Evolutionary conservation across 2,113 vertebrate species (phyloP), one percentile per base, ranked within the genome.

Genomic region (Labrus mixtus): DNA sequence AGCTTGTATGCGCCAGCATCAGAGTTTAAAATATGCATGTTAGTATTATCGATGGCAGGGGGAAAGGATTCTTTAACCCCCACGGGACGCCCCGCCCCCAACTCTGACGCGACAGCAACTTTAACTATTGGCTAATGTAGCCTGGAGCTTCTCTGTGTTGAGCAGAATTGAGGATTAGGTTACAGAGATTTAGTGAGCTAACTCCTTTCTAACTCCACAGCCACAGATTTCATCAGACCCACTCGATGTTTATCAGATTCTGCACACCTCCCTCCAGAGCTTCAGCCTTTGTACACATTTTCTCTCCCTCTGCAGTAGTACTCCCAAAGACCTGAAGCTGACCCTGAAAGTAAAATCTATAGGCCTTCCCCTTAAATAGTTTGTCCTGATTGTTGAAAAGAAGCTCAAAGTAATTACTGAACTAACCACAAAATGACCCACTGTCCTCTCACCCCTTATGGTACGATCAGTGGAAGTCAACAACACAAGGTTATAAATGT

Each of bases 401-500:
- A 5, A 45, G 13, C 13, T 45, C 13, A 5, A 15, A 39, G 9
- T 9, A 37, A 17, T 23, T 10, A 23, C 2, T 23, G 29, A 39
- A 50, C 13, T 43, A 36, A 20, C 63, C 25, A 68, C 23, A 29
- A 53, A 55, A 73, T 66, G n/a, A 50, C 51, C 11, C 19, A 16
- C 17, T 25, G 41, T 64, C 3, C 8, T n/a, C 43, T 22, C n/a
- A 50, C 33, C 19, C 10, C 3, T 39, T 43, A 60, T 17, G 76
- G 13, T 43, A 13, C 54, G 7, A 15, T 41, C 72, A 67, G 46
- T 64, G 54, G 68, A 19, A 53, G 23, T 55, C n/a, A 8, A 45
- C 51, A 56, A 71, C 57, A 78, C 68, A 80, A 66, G 15, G 9
- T 45, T 70, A 15, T 23, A 51, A 68, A 48, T 83, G 50, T 65